Percentiles rank a stretch among this genome's conserved stretches.
Evolutionary conservation across 2,797 vertebrate genomes (phyloP).

Genomic region (Danio aesculapii): DNA sequence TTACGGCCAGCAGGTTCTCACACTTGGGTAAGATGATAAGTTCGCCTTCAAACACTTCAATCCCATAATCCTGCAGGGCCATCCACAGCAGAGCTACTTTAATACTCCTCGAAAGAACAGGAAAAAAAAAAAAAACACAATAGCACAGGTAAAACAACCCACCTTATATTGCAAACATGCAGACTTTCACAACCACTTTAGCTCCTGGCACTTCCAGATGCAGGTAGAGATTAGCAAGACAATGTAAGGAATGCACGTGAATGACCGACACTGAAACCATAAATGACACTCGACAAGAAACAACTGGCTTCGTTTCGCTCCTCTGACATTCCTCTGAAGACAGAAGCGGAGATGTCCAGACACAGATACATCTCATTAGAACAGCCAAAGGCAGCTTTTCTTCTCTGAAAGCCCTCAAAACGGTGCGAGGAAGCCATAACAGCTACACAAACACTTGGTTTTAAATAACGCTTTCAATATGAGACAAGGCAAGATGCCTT

Average conservation of each 20-base stretch:
- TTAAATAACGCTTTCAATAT: slow-evolving; percentile 18
- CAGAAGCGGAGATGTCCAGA: slow-evolving; percentile 7
- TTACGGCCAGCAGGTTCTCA: neutral
- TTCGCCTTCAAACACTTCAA: neutral
- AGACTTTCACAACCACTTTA: neutral
- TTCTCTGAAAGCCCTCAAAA: slow-evolving; percentile 8
- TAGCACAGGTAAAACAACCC: neutral
- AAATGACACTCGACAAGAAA: slow-evolving; percentile 10
- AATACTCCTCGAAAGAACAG: neutral
- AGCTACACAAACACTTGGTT: neutral
- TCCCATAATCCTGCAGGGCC: neutral
- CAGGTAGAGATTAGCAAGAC: slow-evolving; percentile 9
- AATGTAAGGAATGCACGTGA: slow-evolving; percentile 6
- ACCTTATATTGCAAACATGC: neutral
- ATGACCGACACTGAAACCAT: slow-evolving; percentile 7
- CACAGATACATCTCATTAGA: slow-evolving; percentile 29
- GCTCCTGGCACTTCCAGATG: slow-evolving; percentile 9
- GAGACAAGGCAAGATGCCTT: neutral
- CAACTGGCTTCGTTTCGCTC: neutral
- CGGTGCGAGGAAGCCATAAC: neutral
- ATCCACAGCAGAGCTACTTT: neutral
- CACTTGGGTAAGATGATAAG: neutral
- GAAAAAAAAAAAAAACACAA: neutral
- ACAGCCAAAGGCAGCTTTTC: slow-evolving; percentile 6
- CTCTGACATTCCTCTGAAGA: slow-evolving; percentile 2